These are phyloP conservation scores for Mallateleia sp. DNA, from an alignment of 2,888 invertebrate species.

Conservation along the genomic window DNA sequence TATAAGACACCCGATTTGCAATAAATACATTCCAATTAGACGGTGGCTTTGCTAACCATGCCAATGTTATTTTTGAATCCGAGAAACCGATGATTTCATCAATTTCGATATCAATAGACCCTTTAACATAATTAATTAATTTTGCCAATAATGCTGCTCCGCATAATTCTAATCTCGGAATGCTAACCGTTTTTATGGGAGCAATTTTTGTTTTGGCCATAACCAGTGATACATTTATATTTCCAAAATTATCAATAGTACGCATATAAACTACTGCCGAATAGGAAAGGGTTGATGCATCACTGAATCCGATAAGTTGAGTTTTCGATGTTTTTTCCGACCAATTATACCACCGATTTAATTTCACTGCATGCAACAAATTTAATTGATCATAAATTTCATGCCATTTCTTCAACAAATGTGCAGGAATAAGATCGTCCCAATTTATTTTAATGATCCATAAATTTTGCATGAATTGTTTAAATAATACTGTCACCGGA, in stretches of 20 bases:
- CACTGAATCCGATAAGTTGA: conserved; percentile 16
- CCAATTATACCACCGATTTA: not conserved
- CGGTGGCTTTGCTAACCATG: conserved; percentile 10
- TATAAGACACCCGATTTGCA: conserved; percentile 11
- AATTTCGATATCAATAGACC: not conserved
- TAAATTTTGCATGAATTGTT: not conserved
- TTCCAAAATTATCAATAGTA: not conserved
- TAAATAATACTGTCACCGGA: not conserved
- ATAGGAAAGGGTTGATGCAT: not conserved
- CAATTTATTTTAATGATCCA: conserved; percentile 2
- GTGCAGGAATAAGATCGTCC: not conserved
- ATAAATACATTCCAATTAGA: conserved; percentile 3
- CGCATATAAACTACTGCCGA: conserved; percentile 24
- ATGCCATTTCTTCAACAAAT: not conserved
- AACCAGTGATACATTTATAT: not conserved
- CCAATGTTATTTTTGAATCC: conserved; percentile 6
- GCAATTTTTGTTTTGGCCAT: conserved; percentile 18
- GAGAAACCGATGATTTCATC: not conserved
- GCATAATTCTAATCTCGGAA: conserved; percentile 21
- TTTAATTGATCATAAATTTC: not conserved
- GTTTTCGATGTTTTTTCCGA: not conserved
- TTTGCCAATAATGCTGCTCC: not conserved
- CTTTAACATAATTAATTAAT: not conserved
- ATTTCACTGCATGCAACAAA: not conserved
- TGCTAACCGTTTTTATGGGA: conserved; percentile 22